phyloP scores from a whole-genome alignment of 2,113 vertebrate genomes.

The Taxidea taxus region DNA sequence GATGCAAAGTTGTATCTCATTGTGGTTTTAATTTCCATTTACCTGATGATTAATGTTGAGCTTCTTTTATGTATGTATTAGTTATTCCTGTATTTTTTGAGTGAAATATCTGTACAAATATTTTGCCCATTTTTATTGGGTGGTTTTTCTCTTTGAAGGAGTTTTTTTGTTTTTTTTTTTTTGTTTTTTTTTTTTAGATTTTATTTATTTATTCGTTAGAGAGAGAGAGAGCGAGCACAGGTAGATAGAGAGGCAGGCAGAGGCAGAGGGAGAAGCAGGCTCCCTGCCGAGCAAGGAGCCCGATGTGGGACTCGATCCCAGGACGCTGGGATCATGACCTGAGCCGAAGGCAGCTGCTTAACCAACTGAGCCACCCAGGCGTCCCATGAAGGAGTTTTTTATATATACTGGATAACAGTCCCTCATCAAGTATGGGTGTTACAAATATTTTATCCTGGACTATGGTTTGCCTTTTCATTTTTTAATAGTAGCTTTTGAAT shows the following conservation, averaged over 20 bases:
- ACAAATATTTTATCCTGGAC: not conserved
- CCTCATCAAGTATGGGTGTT: not conserved
- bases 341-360: too few species aligned
- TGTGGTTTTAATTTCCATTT: conserved; percentile 23
- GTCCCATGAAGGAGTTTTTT: not conserved
- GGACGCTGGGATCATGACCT: too few species aligned
- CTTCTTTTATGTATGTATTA: not conserved
- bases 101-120: not conserved
- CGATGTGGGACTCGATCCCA: too few species aligned
- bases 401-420: not conserved
- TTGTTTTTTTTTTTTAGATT: too few species aligned
- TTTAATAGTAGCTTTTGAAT: not conserved
- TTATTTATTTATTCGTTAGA: too few species aligned
- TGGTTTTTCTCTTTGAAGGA: not conserved
- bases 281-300: too few species aligned
- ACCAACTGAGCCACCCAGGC: too few species aligned
- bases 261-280: too few species aligned
- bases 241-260: too few species aligned
- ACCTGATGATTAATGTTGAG: not conserved
- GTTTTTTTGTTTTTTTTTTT: too few species aligned
- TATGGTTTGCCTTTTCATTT: not conserved
- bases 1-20: not conserved
- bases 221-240: too few species aligned
- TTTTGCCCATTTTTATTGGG: not conserved
- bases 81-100: not conserved